These are phyloP conservation scores for Macquaria ambigua DNA, from an alignment of 2,113 vertebrate species.

Conservation along the genomic window DNA sequence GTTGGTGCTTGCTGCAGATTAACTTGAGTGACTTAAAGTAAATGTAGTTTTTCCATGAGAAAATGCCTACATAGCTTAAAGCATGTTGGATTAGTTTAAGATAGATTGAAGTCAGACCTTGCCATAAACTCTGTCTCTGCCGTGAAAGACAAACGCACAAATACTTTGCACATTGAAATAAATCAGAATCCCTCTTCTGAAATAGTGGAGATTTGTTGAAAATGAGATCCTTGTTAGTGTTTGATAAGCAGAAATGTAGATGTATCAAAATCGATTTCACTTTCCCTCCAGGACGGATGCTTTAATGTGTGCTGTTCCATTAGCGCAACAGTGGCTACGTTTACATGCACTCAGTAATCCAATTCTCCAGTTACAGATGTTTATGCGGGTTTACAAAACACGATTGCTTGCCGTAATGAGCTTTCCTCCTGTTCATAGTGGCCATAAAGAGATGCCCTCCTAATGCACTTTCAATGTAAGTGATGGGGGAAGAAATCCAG, in stretches of 20 bases:
- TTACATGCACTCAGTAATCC: constrained; percentile 12
- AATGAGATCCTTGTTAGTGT: not conserved
- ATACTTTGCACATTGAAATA: not conserved
- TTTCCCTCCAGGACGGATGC: not conserved
- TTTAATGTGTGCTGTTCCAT: not conserved
- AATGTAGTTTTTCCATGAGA: not conserved
- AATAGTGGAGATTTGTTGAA: not conserved
- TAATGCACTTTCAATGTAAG: not conserved
- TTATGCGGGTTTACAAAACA: not conserved
- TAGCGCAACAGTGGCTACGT: not conserved
- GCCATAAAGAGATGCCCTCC: not conserved
- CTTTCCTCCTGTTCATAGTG: not conserved
- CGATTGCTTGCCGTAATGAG: not conserved
- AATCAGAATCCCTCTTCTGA: not conserved
- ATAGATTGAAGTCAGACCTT: no score
- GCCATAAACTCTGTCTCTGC: not conserved
- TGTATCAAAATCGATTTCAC: not conserved
- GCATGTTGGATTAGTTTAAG: not conserved
- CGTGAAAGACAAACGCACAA: not conserved
- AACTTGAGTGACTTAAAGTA: not conserved
- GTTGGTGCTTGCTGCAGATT: not conserved
- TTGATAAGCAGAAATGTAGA: not conserved
- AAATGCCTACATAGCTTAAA: not conserved
- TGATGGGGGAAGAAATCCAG: not conserved
- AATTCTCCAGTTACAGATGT: not conserved